These are phyloP conservation scores for Fratercula arctica DNA, from an alignment of 2,797 vertebrate species.

Conservation along the genomic window DNA sequence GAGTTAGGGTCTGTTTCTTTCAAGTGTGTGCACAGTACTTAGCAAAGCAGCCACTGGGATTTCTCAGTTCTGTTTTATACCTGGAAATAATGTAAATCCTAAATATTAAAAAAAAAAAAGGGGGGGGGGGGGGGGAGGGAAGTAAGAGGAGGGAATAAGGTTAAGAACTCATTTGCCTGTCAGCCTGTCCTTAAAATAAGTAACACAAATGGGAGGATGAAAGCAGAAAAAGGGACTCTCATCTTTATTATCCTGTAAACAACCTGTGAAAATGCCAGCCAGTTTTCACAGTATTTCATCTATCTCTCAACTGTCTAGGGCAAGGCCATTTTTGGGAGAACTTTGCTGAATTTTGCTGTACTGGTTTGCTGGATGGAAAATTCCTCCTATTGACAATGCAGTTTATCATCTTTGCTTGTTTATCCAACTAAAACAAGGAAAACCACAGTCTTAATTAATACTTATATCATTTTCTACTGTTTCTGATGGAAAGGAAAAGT, in stretches of 20 bases:
- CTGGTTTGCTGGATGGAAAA: not conserved
- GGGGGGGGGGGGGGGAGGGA: fast-evolving
- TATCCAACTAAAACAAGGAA: not conserved
- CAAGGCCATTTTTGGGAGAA: not conserved
- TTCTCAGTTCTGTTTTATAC: not conserved
- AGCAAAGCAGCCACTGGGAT: not conserved
- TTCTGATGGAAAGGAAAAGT: not conserved
- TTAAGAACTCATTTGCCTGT: not conserved
- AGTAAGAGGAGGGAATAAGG: not conserved
- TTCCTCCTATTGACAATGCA: not conserved
- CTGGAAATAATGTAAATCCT: not conserved
- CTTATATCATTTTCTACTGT: not conserved
- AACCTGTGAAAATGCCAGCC: not conserved
- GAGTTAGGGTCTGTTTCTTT: not conserved
- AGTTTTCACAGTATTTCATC: not conserved
- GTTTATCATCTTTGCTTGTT: not conserved
- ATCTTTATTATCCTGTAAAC: not conserved
- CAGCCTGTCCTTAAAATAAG: not conserved
- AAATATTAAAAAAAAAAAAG: not conserved
- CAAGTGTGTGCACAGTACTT: not conserved
- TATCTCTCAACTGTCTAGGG: not conserved
- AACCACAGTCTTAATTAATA: not conserved
- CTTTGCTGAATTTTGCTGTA: not conserved
- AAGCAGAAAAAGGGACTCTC: not conserved
- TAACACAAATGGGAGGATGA: not conserved